A percentile compares a stretch with the other conserved stretches of the same genome.
Conservation (phyloP, 2,113 vertebrate genomes). For the Tragelaphus buxtoni region DNA sequence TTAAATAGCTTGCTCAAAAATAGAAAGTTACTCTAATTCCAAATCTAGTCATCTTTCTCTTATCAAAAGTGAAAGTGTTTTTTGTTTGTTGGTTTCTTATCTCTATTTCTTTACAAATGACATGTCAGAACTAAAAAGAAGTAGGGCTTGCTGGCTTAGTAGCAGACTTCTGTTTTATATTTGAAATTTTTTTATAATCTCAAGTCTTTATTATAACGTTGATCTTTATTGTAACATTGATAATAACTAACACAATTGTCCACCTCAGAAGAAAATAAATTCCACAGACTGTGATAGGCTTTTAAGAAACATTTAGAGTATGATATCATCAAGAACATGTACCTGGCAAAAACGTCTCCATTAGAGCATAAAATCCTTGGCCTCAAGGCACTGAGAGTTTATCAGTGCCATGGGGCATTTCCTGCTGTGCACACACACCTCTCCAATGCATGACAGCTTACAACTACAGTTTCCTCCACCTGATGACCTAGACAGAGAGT, state of each 20-base stretch:
- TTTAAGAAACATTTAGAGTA: slow-evolving; percentile 75
- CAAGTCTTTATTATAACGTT: slow-evolving; percentile 68
- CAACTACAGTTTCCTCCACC: slow-evolving; percentile 77
- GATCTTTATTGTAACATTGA: slow-evolving; percentile 73
- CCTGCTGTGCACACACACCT: slow-evolving; percentile 68
- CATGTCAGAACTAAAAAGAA: slow-evolving; percentile 51
- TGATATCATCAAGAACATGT: slow-evolving; percentile 77
- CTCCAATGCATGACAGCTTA: slow-evolving; percentile 77
- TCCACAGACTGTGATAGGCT: slow-evolving; percentile 69
- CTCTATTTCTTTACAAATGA: slow-evolving; percentile 17
- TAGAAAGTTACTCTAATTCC: not conserved
- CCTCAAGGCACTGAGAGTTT: slow-evolving; percentile 79
- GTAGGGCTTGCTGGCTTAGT: not conserved
- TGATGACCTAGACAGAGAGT: slow-evolving; percentile 77
- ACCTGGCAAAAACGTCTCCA: slow-evolving; percentile 79
- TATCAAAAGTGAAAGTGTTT: not conserved
- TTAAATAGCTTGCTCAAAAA: slow-evolving; percentile 8
- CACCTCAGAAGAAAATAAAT: slow-evolving; percentile 78
- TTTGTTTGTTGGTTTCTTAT: not conserved
- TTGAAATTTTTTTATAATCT: slow-evolving; percentile 28
- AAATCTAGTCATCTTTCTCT: slow-evolving; percentile 26
- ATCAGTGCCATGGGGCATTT: slow-evolving; percentile 78
- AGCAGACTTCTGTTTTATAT: not conserved
- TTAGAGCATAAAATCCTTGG: slow-evolving; percentile 79
- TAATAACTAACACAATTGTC: slow-evolving; percentile 75